Percentiles rank a stretch among this genome's conserved stretches.
phyloP scores from a whole-genome alignment of 2,113 vertebrate genomes.

The Nothoprocta perdicaria region DNA sequence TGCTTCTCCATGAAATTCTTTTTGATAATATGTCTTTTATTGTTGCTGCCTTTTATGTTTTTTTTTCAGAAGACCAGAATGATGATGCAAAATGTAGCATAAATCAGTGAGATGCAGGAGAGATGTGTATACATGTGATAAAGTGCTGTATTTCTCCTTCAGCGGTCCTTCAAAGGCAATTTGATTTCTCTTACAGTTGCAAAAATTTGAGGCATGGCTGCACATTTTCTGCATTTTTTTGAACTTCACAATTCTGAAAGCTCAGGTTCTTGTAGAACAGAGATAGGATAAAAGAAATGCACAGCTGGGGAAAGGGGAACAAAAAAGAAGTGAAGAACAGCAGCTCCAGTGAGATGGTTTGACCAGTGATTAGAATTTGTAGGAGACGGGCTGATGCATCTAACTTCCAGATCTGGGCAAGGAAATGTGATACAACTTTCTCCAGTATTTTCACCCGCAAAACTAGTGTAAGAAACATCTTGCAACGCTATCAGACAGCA shows the following conservation, averaged over 20 bases:
- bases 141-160: not conserved
- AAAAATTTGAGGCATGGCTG: not conserved
- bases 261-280: not conserved
- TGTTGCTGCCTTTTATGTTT: not conserved
- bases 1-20: not conserved
- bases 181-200: not conserved
- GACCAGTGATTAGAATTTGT: not conserved
- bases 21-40: not conserved
- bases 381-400: not conserved
- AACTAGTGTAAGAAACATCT: not conserved
- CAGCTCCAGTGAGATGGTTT: not conserved
- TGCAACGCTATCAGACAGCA: not conserved
- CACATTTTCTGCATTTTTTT: not conserved
- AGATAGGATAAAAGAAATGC: not conserved
- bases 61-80: not conserved
- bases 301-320: fast-evolving
- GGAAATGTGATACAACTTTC: not conserved
- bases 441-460: not conserved
- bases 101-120: not conserved
- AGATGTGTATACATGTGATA: not conserved
- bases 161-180: not conserved
- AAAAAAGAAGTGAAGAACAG: not conserved
- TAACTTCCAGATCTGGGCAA: not conserved
- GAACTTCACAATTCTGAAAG: not conserved
- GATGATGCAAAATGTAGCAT: not conserved